Base-by-base conservation (phyloP, 2,113 vertebrate species). In the Dicerorhinus sumatrensis region DNA sequence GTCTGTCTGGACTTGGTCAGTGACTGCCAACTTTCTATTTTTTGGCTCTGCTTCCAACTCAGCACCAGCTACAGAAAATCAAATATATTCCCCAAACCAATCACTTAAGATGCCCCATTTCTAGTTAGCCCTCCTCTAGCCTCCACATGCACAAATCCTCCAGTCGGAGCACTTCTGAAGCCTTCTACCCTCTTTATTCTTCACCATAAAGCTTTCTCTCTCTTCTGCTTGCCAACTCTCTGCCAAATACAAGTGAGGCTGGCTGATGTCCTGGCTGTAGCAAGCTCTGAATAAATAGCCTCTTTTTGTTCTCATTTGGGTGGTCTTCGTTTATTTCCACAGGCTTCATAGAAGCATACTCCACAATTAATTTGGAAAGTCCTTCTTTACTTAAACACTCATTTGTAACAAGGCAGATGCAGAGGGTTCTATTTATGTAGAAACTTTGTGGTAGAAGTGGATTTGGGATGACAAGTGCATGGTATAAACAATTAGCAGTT, bases 181-280 rank as follows among this genome's bases (percentile, higher is more conserved):
- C 20, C 80, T 21, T 17, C 14, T 3, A 36, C 2, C 56, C 17
- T 3, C 31, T 8, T 25, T 1, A 27, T 23, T n/a, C 27, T 18
- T n/a, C n/a, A 20, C 27, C 31, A 13, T 54, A 54, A 54, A 54
- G 51, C 51, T 54, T 54, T 54, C 12, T 12, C 13, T 54, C 5
- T 3, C 6, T 6, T 23, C 79, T 54, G 11, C 42, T 10, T 6
- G 10, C 58, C 23, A 1, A 0, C 72, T 21, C 4, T 36, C 25
- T 36, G 25, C 73, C 21, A 36, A 17, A 23, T 2, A 7, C 46
- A 7, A 29, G 46, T n/a, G 27, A 33, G 27, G 12, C 16, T 2
- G 14, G 6, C 10, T 62, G 54, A 60, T 29, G 8, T 83, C 6
- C 20, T 2, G 11, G 27, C 29, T 62, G 6, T 0, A 13, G 33